phyloP scores from a whole-genome alignment of 2,797 vertebrate genomes.

The Vireo griseus region DNA sequence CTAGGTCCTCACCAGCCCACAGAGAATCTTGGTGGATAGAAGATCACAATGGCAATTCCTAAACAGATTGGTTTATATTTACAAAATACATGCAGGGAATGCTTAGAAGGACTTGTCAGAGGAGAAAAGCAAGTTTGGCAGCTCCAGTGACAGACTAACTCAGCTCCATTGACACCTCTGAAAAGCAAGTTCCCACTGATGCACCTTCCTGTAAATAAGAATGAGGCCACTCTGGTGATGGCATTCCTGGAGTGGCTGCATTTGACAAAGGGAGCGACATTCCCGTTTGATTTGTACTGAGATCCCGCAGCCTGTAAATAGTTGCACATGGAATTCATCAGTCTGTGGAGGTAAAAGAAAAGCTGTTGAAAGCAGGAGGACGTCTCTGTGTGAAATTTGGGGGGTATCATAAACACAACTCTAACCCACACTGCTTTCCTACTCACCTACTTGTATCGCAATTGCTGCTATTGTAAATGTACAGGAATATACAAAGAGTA shows the following conservation, averaged over 20 bases:
- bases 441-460: not conserved
- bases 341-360: not conserved
- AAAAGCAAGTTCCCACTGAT: not conserved
- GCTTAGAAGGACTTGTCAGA: not conserved
- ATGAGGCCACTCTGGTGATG: not conserved
- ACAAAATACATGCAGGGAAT: not conserved
- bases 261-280: not conserved
- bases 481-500: slow-evolving; percentile 47
- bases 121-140: not conserved
- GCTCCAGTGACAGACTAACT: not conserved
- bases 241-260: not conserved
- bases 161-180: not conserved
- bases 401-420: not conserved
- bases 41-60: not conserved
- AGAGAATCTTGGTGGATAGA: not conserved
- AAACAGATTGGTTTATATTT: not conserved
- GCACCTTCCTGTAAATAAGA: not conserved
- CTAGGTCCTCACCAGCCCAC: not conserved
- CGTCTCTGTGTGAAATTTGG: not conserved
- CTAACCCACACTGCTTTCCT: not conserved
- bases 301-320: not conserved
- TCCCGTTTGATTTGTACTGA: not conserved
- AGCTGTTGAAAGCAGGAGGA: not conserved
- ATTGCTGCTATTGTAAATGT: slow-evolving; percentile 68
- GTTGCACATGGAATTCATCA: not conserved